Percentiles rank a stretch among this genome's conserved stretches.
These are phyloP conservation scores for Murina feae DNA, from an alignment of 2,113 vertebrate genomes.

Conservation along the genomic window DNA sequence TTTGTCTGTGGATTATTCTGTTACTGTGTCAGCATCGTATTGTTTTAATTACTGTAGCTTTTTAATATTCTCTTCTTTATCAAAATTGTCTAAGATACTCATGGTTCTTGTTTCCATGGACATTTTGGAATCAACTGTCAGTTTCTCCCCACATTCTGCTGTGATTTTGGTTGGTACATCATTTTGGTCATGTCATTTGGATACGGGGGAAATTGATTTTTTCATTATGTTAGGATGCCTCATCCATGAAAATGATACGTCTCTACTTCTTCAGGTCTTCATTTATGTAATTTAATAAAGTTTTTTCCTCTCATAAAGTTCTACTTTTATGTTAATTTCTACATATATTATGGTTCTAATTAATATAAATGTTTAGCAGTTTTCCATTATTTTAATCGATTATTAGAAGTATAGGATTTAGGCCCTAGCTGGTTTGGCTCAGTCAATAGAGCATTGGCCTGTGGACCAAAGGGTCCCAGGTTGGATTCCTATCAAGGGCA, in stretches of 20 bases:
- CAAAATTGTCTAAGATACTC: neutral
- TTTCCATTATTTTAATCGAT: neutral
- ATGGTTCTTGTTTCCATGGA: neutral
- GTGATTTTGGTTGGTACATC: neutral
- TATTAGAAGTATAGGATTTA: neutral
- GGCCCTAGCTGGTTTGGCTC: no score
- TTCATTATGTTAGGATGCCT: neutral
- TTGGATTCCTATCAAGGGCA: no score
- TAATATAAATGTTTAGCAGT: neutral
- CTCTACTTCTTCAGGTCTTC: neutral
- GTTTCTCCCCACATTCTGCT: neutral
- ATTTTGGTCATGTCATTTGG: neutral
- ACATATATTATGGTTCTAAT: neutral
- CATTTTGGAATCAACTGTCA: neutral
- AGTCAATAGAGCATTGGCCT: no score
- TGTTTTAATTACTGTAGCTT: neutral
- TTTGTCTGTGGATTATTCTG: neutral
- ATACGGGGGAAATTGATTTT: neutral
- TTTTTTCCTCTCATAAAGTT: neutral
- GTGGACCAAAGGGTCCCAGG: no score
- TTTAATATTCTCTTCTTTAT: neutral
- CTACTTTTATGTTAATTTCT: slow-evolving; percentile 3
- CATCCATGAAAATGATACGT: neutral
- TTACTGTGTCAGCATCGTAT: neutral
- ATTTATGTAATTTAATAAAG: neutral